Percentiles rank a stretch among this genome's conserved stretches.
Evolutionary conservation across 2,797 vertebrate species (phyloP).

Genomic region (Calcarius lapponicus): DNA sequence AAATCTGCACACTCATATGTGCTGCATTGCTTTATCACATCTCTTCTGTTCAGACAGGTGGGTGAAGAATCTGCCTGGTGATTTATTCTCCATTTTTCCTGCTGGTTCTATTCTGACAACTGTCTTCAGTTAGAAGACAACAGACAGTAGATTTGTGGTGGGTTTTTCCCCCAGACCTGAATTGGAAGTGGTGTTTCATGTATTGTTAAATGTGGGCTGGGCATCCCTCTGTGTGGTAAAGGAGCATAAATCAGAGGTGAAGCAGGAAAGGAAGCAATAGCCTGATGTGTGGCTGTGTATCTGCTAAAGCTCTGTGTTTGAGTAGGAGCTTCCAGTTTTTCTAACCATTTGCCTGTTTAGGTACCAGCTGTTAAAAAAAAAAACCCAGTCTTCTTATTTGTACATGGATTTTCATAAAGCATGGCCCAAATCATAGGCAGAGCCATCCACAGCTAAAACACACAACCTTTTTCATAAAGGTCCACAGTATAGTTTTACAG

Average conservation of each 20-base stretch:
- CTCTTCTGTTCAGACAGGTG: not conserved
- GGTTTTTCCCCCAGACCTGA: no score
- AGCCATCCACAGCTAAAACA: not conserved
- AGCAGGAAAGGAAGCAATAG: not conserved
- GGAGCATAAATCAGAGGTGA: not conserved
- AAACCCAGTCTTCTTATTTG: not conserved
- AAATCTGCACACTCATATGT: not conserved
- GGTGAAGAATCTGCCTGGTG: not conserved
- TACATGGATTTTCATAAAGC: not conserved
- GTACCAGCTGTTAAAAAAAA: not conserved
- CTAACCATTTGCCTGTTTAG: not conserved
- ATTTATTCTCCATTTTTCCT: not conserved
- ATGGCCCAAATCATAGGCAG: not conserved
- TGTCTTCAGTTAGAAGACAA: not conserved
- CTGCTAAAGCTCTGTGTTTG: not conserved
- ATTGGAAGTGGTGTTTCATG: not conserved
- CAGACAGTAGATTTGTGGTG: not conserved
- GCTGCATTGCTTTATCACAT: not conserved
- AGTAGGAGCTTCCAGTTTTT: no score
- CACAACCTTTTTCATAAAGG: not conserved
- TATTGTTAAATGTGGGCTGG: not conserved
- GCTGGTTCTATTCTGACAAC: fast-evolving
- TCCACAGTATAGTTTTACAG: not conserved
- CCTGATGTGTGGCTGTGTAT: not conserved
- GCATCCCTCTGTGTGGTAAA: not conserved